phyloP scores from a whole-genome alignment of 92 coral and sea anemone species.

The Epizoanthus stellaris region DNA sequence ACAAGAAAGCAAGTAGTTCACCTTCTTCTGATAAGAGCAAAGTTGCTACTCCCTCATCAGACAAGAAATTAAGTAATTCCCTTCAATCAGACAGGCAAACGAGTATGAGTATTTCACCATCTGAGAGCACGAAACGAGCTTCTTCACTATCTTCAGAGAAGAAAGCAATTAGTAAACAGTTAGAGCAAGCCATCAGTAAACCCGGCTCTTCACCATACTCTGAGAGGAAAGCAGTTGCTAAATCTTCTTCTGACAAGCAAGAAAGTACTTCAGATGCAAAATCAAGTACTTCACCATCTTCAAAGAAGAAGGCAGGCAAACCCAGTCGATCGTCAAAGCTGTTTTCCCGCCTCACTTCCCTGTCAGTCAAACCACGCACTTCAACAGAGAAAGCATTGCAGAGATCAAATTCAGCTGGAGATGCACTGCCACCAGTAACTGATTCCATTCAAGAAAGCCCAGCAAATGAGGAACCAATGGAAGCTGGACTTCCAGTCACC shows the following conservation, averaged over 20 bases:
- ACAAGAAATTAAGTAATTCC: slow-evolving; percentile 35
- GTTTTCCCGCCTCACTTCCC: slow-evolving; percentile 31
- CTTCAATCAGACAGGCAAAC: slow-evolving; percentile 30
- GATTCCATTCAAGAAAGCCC: neutral
- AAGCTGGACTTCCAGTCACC: neutral
- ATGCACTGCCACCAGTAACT: neutral
- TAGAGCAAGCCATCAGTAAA: neutral
- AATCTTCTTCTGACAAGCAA: neutral
- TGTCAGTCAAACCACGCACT: slow-evolving; percentile 19
- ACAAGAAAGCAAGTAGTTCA: slow-evolving; percentile 11
- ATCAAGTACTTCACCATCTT: neutral
- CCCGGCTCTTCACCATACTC: slow-evolving; percentile 17
- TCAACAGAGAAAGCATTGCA: slow-evolving; percentile 25
- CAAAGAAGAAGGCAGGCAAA: slow-evolving; percentile 25
- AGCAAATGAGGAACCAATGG: neutral
- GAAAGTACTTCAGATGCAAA: slow-evolving; percentile 24
- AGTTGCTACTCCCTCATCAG: slow-evolving; percentile 20
- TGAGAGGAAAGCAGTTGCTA: neutral
- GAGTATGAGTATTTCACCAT: neutral
- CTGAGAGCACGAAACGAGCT: slow-evolving; percentile 7
- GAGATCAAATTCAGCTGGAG: slow-evolving; percentile 9
- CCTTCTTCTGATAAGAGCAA: slow-evolving; percentile 16
- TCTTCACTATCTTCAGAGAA: slow-evolving; percentile 2
- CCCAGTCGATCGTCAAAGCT: slow-evolving; percentile 38
- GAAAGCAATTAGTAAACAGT: slow-evolving; percentile 9